A percentile compares a stretch with the other conserved stretches of the same genome.
These are phyloP conservation scores for Plectrocnemia conspersa DNA, from an alignment of 1,140 invertebrate genomes.

Conservation along the genomic window DNA sequence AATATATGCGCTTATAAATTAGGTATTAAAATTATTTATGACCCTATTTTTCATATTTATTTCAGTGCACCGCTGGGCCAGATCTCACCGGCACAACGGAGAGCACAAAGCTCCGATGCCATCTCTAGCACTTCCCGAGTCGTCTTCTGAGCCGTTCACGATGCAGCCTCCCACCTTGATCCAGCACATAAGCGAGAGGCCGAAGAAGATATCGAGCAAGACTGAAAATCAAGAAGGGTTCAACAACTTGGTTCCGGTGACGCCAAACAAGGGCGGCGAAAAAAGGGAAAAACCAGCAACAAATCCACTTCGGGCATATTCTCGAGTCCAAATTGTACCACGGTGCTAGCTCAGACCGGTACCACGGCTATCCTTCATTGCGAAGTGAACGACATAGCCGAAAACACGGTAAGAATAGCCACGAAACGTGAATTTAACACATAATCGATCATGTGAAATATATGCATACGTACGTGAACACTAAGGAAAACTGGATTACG, in stretches of 20 bases:
- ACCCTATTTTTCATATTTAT: conserved; percentile 20
- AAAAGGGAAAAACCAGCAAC: conserved; percentile 18
- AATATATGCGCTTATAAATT: no score
- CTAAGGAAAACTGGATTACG: no score
- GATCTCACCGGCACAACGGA: conserved; percentile 28
- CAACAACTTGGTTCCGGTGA: conserved; percentile 24
- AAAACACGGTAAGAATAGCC: conserved; percentile 53
- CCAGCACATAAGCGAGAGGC: conserved; percentile 21
- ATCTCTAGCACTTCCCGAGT: conserved; percentile 29
- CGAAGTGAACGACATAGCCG: conserved; percentile 58
- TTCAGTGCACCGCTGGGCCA: conserved; percentile 32
- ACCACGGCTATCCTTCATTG: conserved; percentile 58
- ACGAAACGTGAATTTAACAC: no score
- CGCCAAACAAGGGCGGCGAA: conserved; percentile 17
- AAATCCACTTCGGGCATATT: conserved; percentile 45
- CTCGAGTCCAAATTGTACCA: conserved; percentile 58
- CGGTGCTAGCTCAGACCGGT: conserved; percentile 57
- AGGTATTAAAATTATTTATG: no score
- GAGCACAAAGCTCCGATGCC: conserved; percentile 21
- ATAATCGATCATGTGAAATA: no score
- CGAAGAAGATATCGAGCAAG: conserved; percentile 21
- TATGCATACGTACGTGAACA: no score
- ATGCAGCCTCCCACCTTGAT: conserved; percentile 6
- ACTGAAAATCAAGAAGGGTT: conserved; percentile 21
- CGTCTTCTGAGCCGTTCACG: conserved; percentile 17